phyloP scores from a whole-genome alignment of 2,888 invertebrate genomes.

The Nomada ferruginata region DNA sequence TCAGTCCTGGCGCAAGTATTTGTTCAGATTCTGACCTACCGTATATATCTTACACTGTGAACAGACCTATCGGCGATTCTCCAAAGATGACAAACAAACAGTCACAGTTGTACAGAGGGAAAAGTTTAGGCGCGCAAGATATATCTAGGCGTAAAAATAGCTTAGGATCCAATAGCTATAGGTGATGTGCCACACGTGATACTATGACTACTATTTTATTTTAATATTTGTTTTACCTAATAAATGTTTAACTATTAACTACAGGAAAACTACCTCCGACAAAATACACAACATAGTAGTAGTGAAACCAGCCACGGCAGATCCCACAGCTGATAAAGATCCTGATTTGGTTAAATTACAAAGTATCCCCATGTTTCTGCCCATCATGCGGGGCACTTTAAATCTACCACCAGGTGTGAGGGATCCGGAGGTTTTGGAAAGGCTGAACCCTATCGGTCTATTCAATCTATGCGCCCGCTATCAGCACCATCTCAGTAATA shows the following conservation, averaged over 20 bases:
- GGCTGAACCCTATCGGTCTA: conserved; percentile 88
- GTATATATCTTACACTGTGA: conserved; percentile 95
- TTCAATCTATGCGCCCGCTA: conserved; percentile 91
- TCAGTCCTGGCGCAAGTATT: conserved; percentile 94
- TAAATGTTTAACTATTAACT: conserved; percentile 40
- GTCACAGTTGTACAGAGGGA: conserved; percentile 78
- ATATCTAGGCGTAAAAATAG: conserved; percentile 78
- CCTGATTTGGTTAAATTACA: conserved; percentile 90
- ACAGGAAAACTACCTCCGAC: conserved; percentile 73
- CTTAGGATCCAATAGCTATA: conserved; percentile 63
- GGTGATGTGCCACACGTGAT: conserved; percentile 41
- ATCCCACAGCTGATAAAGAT: conserved; percentile 89
- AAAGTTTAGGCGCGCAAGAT: conserved; percentile 78
- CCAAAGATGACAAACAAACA: conserved; percentile 91
- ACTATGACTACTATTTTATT: background rate
- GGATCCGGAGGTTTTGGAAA: conserved; percentile 95
- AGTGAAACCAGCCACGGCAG: conserved; percentile 88
- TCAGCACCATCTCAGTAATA: conserved; percentile 93
- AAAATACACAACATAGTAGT: conserved; percentile 92
- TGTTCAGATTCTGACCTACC: conserved; percentile 95
- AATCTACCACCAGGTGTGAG: conserved; percentile 92
- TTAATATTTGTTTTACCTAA: conserved; percentile 7
- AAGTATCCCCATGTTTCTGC: conserved; percentile 95
- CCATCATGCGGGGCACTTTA: conserved; percentile 95
- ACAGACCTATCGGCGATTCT: conserved; percentile 95